These are phyloP conservation scores for Australoheros scitulus DNA, from an alignment of 2,113 vertebrate genomes.

Conservation along the genomic window DNA sequence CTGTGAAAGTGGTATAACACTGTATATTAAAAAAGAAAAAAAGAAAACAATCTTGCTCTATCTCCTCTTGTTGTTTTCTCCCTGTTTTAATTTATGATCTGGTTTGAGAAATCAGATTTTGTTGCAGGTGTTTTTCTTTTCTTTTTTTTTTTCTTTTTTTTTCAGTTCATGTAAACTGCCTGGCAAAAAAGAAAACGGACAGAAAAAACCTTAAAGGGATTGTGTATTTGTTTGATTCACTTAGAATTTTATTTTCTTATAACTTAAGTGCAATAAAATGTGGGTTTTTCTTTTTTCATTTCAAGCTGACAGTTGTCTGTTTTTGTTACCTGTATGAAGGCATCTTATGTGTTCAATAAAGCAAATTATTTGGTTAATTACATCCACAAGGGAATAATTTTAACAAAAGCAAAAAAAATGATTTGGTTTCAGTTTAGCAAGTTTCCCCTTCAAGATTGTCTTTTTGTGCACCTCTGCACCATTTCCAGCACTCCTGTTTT, in stretches of 20 bases:
- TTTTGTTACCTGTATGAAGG: slow-evolving; percentile 81
- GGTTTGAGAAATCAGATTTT: slow-evolving; percentile 97
- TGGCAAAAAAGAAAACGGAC: slow-evolving; percentile 91
- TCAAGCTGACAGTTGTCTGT: slow-evolving; percentile 89
- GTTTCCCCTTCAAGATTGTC: background rate
- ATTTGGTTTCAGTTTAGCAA: background rate
- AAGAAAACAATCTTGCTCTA: slow-evolving; percentile 86
- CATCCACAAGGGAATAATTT: slow-evolving; percentile 46
- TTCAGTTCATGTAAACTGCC: slow-evolving; percentile 97
- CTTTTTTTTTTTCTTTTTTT: slow-evolving; percentile 78
- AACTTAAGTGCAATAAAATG: slow-evolving; percentile 99
- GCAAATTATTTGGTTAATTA: slow-evolving; percentile 72
- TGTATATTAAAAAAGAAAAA: slow-evolving; percentile 89
- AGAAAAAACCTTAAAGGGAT: slow-evolving; percentile 99
- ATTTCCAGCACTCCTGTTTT: background rate
- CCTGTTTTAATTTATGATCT: slow-evolving; percentile 97
- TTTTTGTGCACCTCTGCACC: background rate
- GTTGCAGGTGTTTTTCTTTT: slow-evolving; percentile 86
- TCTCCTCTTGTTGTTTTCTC: slow-evolving; percentile 82
- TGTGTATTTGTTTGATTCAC: slow-evolving; percentile 99
- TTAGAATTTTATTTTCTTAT: slow-evolving; percentile 99
- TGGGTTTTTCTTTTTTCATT: slow-evolving; percentile 96
- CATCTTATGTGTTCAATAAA: slow-evolving; percentile 80
- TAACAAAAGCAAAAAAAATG: background rate
- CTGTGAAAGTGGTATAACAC: slow-evolving; percentile 99